Percentiles rank a stretch among this genome's conserved stretches.
Evolutionary conservation across 2,888 invertebrate species (phyloP).

Genomic region (Calliscelio sp.): DNA sequence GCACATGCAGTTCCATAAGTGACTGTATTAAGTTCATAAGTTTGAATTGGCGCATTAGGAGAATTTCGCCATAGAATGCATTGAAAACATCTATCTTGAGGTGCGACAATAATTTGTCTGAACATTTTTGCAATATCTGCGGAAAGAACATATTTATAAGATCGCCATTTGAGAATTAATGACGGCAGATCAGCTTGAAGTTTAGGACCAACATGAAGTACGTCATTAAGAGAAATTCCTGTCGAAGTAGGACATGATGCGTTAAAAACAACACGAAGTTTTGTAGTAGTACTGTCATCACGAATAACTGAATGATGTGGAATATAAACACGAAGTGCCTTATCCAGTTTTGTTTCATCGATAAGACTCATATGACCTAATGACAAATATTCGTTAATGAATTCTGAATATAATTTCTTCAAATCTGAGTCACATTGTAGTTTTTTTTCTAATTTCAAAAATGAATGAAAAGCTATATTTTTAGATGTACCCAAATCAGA

Average conservation of each 20-base stretch:
- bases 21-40: neutral
- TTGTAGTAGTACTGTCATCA: neutral
- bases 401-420: neutral
- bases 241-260: constrained; percentile 6
- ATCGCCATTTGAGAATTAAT: constrained; percentile 2
- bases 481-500: neutral
- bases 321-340: neutral
- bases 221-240: neutral
- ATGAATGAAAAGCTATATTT: neutral
- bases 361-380: constrained; percentile 20
- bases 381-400: constrained; percentile 8
- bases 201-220: constrained; percentile 36
- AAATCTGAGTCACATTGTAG: neutral
- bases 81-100: constrained; percentile 71
- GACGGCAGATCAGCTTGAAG: constrained; percentile 11
- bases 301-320: neutral
- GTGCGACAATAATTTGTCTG: constrained; percentile 57
- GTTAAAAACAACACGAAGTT: constrained; percentile 12
- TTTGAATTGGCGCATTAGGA: neutral
- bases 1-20: constrained; percentile 21
- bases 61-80: constrained; percentile 77
- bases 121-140: constrained; percentile 80
- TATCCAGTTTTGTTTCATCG: neutral
- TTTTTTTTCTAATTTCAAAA: constrained; percentile 16
- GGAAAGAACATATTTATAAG: constrained; percentile 58